Percentiles rank a stretch among this genome's conserved stretches.
phyloP scores from a whole-genome alignment of 1,140 invertebrate genomes.

The Nymphalis io region DNA sequence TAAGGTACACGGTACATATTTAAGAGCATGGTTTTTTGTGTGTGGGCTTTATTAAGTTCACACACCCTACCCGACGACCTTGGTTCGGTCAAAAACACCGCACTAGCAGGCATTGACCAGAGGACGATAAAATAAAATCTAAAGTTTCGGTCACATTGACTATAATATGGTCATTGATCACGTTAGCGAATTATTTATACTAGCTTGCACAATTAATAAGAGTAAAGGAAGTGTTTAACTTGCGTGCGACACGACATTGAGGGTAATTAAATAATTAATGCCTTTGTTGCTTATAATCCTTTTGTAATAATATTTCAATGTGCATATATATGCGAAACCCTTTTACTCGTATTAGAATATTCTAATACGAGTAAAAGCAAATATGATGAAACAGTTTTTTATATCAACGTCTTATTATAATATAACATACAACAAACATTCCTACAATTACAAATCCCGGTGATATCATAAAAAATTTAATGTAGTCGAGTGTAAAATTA shows the following conservation, averaged over 20 bases:
- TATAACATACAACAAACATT: not conserved
- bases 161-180: slow-evolving; percentile 54
- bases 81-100: slow-evolving; percentile 65
- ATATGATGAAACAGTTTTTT: not conserved
- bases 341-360: not conserved
- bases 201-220: slow-evolving; percentile 62
- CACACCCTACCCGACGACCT: slow-evolving; percentile 63
- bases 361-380: not conserved
- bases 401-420: not conserved
- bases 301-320: slow-evolving; percentile 20
- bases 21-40: slow-evolving; percentile 24
- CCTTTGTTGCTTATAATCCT: slow-evolving; percentile 28
- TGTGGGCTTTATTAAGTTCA: slow-evolving; percentile 52
- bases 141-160: slow-evolving; percentile 49
- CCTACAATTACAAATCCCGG: not conserved
- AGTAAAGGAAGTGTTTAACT: slow-evolving; percentile 65
- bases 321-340: slow-evolving; percentile 1
- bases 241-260: slow-evolving; percentile 67
- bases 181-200: slow-evolving; percentile 67
- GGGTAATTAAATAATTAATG: slow-evolving; percentile 47
- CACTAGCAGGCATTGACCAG: slow-evolving; percentile 61
- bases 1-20: slow-evolving; percentile 2
- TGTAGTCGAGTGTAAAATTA: slow-evolving; percentile 29
- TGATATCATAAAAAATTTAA: not conserved
- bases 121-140: slow-evolving; percentile 42